Conservation (phyloP, 2,797 vertebrate genomes). For the Danio albolineatus region DNA sequence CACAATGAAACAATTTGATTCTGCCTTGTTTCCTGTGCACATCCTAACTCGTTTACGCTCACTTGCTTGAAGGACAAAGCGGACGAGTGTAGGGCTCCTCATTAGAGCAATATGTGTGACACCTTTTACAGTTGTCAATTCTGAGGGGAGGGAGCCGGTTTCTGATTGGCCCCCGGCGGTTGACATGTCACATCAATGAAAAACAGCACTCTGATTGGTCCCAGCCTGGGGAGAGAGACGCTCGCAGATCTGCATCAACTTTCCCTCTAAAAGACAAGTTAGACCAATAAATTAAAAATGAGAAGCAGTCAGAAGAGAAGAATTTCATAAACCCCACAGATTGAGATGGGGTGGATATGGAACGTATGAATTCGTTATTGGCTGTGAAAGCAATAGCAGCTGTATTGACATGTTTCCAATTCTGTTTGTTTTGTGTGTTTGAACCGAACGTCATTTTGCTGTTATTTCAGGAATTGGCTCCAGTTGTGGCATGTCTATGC, state of each 20-base stretch:
- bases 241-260: conserved; percentile 60
- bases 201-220: conserved; percentile 71
- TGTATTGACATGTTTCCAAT: conserved; percentile 39
- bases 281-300: conserved; percentile 39
- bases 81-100: conserved; percentile 74
- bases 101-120: conserved; percentile 85
- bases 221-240: conserved; percentile 72
- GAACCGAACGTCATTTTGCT: conserved; percentile 15
- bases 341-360: conserved; percentile 15
- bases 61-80: conserved; percentile 74
- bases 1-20: conserved; percentile 15
- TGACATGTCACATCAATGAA: conserved; percentile 81
- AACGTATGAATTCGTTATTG: conserved; percentile 7
- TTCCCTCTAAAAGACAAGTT: conserved; percentile 68
- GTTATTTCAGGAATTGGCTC: conserved; percentile 30
- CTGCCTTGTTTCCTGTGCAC: background rate
- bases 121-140: conserved; percentile 86
- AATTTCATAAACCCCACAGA: conserved; percentile 12
- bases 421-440: conserved; percentile 10
- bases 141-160: conserved; percentile 73
- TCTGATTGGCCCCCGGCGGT: conserved; percentile 73
- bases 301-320: conserved; percentile 19
- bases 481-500: background rate
- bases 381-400: conserved; percentile 27
- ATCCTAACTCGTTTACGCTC: conserved; percentile 2